Conservation (phyloP, 2,888 invertebrate species). For the Amiota minor region DNA sequence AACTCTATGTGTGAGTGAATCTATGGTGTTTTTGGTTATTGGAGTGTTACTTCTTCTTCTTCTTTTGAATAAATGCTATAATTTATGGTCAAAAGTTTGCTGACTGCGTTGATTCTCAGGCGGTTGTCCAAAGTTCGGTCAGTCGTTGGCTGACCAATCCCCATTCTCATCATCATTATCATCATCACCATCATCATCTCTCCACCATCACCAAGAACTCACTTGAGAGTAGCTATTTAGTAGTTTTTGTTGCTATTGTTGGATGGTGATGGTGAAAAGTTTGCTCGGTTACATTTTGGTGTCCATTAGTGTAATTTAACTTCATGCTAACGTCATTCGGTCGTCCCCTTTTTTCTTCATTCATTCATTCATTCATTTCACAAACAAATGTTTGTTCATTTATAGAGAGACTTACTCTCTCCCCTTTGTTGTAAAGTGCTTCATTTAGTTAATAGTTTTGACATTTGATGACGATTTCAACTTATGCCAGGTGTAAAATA, state of each 20-base stretch:
- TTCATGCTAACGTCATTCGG: constrained; percentile 32
- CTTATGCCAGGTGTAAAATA: constrained; percentile 19
- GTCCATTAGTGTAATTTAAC: constrained; percentile 66
- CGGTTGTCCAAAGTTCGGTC: constrained; percentile 51
- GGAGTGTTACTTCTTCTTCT: constrained; percentile 31
- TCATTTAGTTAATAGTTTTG: constrained; percentile 63
- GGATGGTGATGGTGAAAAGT: constrained; percentile 46
- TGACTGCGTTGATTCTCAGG: constrained; percentile 29
- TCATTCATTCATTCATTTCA: no score
- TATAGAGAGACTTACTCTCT: no score
- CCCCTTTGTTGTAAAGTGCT: constrained; percentile 13
- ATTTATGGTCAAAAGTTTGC: constrained; percentile 67
- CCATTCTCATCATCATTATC: no score
- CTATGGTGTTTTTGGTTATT: neutral
- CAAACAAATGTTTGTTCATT: no score
- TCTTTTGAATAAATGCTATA: constrained; percentile 66
- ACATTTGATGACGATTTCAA: constrained; percentile 33
- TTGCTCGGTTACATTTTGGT: constrained; percentile 64
- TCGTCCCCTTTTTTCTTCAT: no score
- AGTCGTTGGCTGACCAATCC: constrained; percentile 50
- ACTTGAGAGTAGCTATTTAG: constrained; percentile 64
- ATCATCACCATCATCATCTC: neutral
- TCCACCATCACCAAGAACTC: constrained; percentile 38
- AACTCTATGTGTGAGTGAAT: no score
- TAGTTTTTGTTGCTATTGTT: constrained; percentile 39